Base-by-base conservation (phyloP, 1,140 invertebrate species). In the Aricia agestis region DNA sequence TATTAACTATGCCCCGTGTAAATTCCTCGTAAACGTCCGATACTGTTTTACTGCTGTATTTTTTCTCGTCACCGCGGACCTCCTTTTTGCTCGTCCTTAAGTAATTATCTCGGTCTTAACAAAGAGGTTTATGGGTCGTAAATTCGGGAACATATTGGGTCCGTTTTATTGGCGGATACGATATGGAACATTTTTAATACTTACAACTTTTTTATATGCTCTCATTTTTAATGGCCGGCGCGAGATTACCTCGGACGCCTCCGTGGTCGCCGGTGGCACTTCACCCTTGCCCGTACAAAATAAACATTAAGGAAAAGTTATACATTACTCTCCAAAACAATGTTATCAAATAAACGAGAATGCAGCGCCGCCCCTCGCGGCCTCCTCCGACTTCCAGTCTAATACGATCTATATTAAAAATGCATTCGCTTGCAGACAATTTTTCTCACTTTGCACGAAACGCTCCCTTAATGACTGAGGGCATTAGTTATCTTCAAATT, bases 401-500 rank as follows among this genome's bases (percentile, higher is more conserved):
- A 67, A 70, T 82, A 82, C 79, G 77, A 76, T 75, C 75, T 76
- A 68, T 81, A 84, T 84, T 84, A 85, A 85, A 82, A 85, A 86
- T 87, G 84, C 86, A 85, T 86, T 85, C 83, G 78, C 72, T 73
- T 84, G 81, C 81, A 82, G 77, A 80, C 76, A 74, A 67, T 77
- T 78, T 76, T 76, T 75, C 72, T 80, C 79, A 79, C 74, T 76
- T 81, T 75, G 66, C 76, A 61, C 72, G 68, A 72, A 75, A 74
- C 69, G 78, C 74, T 80, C 80, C 81, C 83, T 83, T 88, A 90
- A 90, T 88, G 86, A 84, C 85, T 79, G 59, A 59, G 74, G 70
- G 78, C 87, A 90, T 90, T 90, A 88, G 81, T 90, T 88, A 90
- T 90, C 87, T 88, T 81, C 76, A 84, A 86, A 88, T 87, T 85